phyloP scores from a whole-genome alignment of 2,888 invertebrate species.

The Cantharis nigra region DNA sequence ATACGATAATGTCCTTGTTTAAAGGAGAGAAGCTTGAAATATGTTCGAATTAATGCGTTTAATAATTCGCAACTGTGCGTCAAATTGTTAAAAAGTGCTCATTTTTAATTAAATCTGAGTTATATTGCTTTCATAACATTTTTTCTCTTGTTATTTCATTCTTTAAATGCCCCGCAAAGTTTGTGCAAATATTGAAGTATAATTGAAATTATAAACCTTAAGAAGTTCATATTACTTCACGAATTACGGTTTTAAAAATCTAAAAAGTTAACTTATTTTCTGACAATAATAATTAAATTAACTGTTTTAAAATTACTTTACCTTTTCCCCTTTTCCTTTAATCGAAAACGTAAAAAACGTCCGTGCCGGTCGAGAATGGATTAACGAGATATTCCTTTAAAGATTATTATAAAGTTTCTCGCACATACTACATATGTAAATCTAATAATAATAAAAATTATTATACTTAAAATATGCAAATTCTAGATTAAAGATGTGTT shows the following conservation, averaged over 20 bases:
- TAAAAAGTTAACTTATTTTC: neutral
- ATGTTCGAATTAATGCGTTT: slow-evolving; percentile 24
- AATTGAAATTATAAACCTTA: slow-evolving; percentile 16
- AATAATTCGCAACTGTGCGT: slow-evolving; percentile 32
- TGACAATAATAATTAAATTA: no score
- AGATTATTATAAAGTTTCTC: no score
- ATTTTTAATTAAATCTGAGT: slow-evolving; percentile 32
- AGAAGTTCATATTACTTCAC: neutral
- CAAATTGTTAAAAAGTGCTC: slow-evolving; percentile 31
- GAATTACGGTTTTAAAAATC: neutral
- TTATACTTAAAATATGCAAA: neutral
- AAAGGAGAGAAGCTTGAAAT: slow-evolving; percentile 13
- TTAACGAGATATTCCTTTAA: no score
- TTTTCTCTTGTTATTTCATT: slow-evolving; percentile 19
- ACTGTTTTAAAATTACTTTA: neutral
- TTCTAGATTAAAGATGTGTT: neutral
- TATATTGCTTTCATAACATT: slow-evolving; percentile 35
- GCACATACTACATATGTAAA: no score
- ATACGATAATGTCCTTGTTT: slow-evolving; percentile 26
- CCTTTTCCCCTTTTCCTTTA: neutral
- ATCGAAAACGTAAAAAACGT: neutral
- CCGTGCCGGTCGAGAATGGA: no score
- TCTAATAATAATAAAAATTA: no score
- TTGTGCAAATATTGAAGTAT: slow-evolving; percentile 28
- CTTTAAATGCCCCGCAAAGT: slow-evolving; percentile 9